Base-by-base conservation (phyloP, 1,140 invertebrate genomes). In the Bradysia coprophila region DNA sequence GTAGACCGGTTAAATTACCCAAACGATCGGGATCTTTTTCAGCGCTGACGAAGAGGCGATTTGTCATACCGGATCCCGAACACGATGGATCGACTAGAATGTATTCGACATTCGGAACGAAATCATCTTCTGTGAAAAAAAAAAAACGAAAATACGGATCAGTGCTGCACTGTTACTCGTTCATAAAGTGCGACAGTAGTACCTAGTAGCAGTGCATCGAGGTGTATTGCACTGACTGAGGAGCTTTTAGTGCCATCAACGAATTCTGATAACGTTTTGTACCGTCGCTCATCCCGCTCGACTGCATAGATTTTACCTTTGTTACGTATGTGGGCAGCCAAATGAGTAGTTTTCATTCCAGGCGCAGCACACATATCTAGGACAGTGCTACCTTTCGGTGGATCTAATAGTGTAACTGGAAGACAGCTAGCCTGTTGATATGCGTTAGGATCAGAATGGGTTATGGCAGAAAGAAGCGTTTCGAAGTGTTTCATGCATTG, bases 311-410 rank as follows among this genome's bases (percentile, higher is more conserved):
- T 71, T 52, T 67, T 75, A 13, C 88, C 73, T 59, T 72, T 59
- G 61, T 94, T 89, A 39, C 78, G 62, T 57, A 94, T 73, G 8
- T 83, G 61, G 21, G 86, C 78, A 40, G 90, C 88, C 16, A 92
- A 57, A 63, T 93, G 85, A 13, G 80, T 75, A 0, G 92, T 89
- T 63, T 97, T 98, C 79, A 94, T 94, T 31, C 93, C 93, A 10
- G 93, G 93, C 20, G 92, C 92, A 9, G 92, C 87, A 66, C 92
- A 97, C 70, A 88, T 81, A 59, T 98, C 93, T 28, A 96, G 56
- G 2, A 92, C 76, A 10, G 65, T 62, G 48, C 75, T 72, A 4
- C 76, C 78, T 9, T 69, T 55, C 18, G 70, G 57, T 22, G 90
- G 79, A 39, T 75, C 67, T 10, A 97, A 55, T 13, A 90, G 55